These are phyloP conservation scores for Clepsis dumicolana DNA, from an alignment of 2,888 invertebrate genomes.

Conservation along the genomic window DNA sequence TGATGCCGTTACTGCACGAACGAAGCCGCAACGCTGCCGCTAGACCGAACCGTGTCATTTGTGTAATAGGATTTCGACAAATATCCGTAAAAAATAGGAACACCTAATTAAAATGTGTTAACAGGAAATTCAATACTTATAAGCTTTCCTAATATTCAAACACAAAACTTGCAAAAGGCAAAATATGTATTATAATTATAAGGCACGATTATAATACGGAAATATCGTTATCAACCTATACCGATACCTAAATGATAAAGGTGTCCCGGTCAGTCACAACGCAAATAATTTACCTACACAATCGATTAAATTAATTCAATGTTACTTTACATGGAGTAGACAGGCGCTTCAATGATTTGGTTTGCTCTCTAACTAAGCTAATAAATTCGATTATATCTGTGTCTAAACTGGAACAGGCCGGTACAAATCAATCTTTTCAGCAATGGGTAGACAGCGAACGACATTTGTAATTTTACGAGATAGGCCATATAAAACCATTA, in stretches of 20 bases:
- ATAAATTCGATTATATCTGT: conserved; percentile 50
- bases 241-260: background rate
- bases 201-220: background rate
- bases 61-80: conserved; percentile 78
- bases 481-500: conserved; percentile 70
- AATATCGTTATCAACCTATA: background rate
- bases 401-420: conserved; percentile 52
- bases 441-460: conserved; percentile 51
- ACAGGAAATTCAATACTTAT: background rate
- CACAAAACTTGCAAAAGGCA: background rate
- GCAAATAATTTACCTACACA: conserved; percentile 3
- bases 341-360: conserved; percentile 37
- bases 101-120: conserved; percentile 32
- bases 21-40: conserved; percentile 77
- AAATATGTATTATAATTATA: conserved; percentile 3
- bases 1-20: conserved; percentile 84
- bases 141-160: background rate
- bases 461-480: conserved; percentile 68
- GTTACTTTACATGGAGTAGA: conserved; percentile 16
- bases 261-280: background rate
- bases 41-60: conserved; percentile 79
- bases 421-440: conserved; percentile 58
- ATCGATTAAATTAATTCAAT: conserved; percentile 20
- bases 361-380: conserved; percentile 49
- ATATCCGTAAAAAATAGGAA: conserved; percentile 52